Conservation (phyloP, 1,140 invertebrate genomes). For the Dendrolimus punctatus region DNA sequence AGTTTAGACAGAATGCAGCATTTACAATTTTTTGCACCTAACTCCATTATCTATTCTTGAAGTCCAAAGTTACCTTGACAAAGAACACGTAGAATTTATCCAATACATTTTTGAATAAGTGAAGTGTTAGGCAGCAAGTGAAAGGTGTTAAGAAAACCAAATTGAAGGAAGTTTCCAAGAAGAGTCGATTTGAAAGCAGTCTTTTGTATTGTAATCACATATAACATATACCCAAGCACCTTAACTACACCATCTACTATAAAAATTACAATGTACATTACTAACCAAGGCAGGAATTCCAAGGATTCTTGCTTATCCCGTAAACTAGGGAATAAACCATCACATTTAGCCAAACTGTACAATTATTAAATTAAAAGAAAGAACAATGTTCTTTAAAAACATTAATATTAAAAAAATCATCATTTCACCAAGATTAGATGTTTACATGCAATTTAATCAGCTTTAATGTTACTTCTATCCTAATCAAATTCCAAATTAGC, state of each 20-base stretch:
- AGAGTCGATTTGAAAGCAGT: background rate
- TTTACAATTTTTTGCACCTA: slow-evolving; percentile 63
- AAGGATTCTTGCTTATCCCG: slow-evolving; percentile 80
- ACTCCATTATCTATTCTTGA: slow-evolving; percentile 69
- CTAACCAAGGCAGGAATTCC: slow-evolving; percentile 83
- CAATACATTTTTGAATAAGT: slow-evolving; percentile 35
- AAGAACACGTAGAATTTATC: slow-evolving; percentile 25
- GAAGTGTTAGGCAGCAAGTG: slow-evolving; percentile 54
- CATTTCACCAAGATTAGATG: too few relatives aligned
- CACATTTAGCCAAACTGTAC: slow-evolving; percentile 14
- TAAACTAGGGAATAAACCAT: slow-evolving; percentile 75
- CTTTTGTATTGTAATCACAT: slow-evolving; percentile 11
- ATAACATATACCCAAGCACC: slow-evolving; percentile 20
- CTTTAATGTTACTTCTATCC: too few relatives aligned
- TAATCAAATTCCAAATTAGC: too few relatives aligned
- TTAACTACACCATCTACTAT: slow-evolving; percentile 24
- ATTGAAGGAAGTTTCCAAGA: background rate
- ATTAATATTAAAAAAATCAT: too few relatives aligned
- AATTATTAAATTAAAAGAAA: slow-evolving; percentile 29
- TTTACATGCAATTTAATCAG: too few relatives aligned
- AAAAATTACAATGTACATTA: slow-evolving; percentile 66
- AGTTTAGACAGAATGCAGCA: slow-evolving; percentile 37
- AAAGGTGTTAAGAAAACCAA: slow-evolving; percentile 13
- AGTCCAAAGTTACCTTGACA: slow-evolving; percentile 56
- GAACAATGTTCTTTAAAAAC: too few relatives aligned